Base-by-base conservation (phyloP, 2,113 vertebrate genomes). In the Scophthalmus maximus region DNA sequence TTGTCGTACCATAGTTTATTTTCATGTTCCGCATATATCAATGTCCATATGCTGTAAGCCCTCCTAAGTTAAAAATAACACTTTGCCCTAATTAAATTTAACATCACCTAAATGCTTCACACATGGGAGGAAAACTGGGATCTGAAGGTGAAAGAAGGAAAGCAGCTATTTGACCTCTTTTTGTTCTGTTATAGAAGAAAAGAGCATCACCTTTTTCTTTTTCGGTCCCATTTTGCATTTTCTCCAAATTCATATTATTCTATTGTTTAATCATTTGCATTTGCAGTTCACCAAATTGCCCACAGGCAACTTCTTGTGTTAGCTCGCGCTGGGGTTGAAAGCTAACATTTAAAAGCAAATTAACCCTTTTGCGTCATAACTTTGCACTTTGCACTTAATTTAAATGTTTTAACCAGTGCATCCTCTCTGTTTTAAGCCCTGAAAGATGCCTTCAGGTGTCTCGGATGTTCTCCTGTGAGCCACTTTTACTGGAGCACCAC, bases 301-400 rank as follows among this genome's bases (percentile, higher is more conserved):
- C n/a, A n/a, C n/a, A n/a, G n/a, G n/a, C n/a, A n/a, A n/a, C n/a
- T n/a, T n/a, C n/a, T n/a, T n/a, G n/a, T n/a, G n/a, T n/a, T n/a
- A n/a, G n/a, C n/a, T n/a, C n/a, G n/a, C n/a, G 44, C 22, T 49
- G 17, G 3, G 7, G 18, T 14, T 22, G 6, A 32, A 17, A 8
- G 12, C 26, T 68, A 47, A 68, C 20, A 29, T 22, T 46, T 52
- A 42, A n/a, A n/a, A n/a, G n/a, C n/a, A n/a, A n/a, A n/a, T n/a
- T n/a, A n/a, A 64, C 23, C 8, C 26, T 30, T 5, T 61, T 60
- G n/a, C 38, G 15, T 32, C 51, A 7, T 46, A 46, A 72, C 23
- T 46, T 46, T 26, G n/a, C 30, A 40, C 12, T 50, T 64, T 4
- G 23, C 26, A 50, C 36, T 17, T 65, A 8, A 29, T 58, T 38